Evolutionary conservation across 1,140 invertebrate species (phyloP).

Genomic region (Drosophila mauritiana): DNA sequence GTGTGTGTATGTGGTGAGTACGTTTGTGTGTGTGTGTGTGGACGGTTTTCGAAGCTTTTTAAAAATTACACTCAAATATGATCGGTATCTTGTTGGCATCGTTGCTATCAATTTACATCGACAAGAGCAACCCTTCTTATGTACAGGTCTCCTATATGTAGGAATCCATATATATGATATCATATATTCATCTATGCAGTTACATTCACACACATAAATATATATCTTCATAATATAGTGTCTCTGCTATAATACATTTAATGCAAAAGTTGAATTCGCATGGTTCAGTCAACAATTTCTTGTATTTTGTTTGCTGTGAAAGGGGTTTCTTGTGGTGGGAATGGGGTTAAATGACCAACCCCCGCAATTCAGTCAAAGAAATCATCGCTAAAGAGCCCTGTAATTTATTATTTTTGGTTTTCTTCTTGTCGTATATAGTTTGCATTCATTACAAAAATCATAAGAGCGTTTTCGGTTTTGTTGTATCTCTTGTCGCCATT

Average conservation of each 20-base stretch:
- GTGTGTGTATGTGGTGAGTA: conserved; percentile 1
- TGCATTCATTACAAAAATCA: conserved; percentile 73
- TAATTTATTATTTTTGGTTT: not conserved
- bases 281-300: conserved; percentile 67
- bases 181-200: conserved; percentile 17
- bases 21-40: conserved; percentile 65
- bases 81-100: conserved; percentile 33
- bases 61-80: conserved; percentile 66
- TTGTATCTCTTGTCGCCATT: conserved; percentile 18
- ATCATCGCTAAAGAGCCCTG: not conserved
- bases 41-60: conserved; percentile 82
- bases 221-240: conserved; percentile 24
- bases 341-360: conserved; percentile 1
- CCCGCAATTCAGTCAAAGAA: conserved; percentile 39
- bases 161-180: conserved; percentile 17
- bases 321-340: not conserved
- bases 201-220: conserved; percentile 18
- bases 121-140: conserved; percentile 17
- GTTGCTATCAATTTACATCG: conserved; percentile 25
- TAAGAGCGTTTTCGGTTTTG: conserved; percentile 73
- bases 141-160: conserved; percentile 24
- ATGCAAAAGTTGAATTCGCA: conserved; percentile 54
- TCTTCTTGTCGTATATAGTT: conserved; percentile 23
- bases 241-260: conserved; percentile 48
- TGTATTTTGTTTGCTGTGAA: conserved; percentile 9